Evolutionary conservation across 2,113 vertebrate genomes (phyloP).

Genomic region (Turnix velox): DNA sequence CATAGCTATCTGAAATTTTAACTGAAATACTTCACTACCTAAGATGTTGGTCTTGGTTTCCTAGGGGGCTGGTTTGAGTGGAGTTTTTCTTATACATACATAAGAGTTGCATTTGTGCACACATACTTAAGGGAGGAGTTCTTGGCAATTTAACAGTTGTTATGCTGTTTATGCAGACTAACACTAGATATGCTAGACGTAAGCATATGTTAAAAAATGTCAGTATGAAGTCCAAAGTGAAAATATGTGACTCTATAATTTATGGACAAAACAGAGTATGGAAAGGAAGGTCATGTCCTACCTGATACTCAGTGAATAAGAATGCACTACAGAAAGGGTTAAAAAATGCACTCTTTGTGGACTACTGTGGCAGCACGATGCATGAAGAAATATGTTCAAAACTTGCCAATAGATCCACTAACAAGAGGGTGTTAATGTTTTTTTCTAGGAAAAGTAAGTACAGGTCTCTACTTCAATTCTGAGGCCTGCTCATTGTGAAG

Average conservation of each 20-base stretch:
- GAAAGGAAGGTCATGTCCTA: not conserved
- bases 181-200: conserved; percentile 26
- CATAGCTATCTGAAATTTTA: not conserved
- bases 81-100: not conserved
- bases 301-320: conserved; percentile 6
- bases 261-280: not conserved
- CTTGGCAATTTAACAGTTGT: not conserved
- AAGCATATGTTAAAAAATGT: conserved; percentile 51
- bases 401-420: not conserved
- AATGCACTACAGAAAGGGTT: not conserved
- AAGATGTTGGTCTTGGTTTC: not conserved
- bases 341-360: not conserved
- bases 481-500: not conserved
- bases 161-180: conserved; percentile 14
- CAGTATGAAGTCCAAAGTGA: conserved; percentile 5
- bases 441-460: not conserved
- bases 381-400: not conserved
- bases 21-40: not conserved
- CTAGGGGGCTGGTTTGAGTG: not conserved
- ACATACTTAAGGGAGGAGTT: not conserved
- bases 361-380: accelerated
- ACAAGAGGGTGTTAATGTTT: not conserved
- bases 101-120: not conserved
- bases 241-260: conserved; percentile 8
- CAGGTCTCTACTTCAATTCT: not conserved